A percentile compares a stretch with the other conserved stretches of the same genome.
phyloP scores from a whole-genome alignment of 2,888 invertebrate species.

The Amphipyra berbera region DNA sequence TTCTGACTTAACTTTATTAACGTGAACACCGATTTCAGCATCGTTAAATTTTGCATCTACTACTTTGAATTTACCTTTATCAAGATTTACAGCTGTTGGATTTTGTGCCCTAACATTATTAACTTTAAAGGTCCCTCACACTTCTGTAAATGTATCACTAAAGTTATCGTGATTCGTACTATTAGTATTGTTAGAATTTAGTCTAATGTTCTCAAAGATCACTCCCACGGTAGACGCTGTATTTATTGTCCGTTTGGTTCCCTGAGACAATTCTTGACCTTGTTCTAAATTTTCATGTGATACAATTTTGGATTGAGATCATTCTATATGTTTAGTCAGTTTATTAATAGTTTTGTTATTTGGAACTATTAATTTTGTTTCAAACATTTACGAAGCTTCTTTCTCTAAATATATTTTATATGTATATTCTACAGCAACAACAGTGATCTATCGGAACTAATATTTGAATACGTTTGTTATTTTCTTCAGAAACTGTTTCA shows the following conservation, averaged over 20 bases:
- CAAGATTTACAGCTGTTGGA: constrained; percentile 34
- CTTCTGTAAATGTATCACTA: constrained; percentile 51
- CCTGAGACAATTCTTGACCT: constrained; percentile 86
- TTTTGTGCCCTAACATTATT: constrained; percentile 44
- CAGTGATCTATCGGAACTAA: background rate
- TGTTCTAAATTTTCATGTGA: constrained; percentile 80
- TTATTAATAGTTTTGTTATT: constrained; percentile 24
- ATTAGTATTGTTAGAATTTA: constrained; percentile 68
- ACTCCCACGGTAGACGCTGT: constrained; percentile 82
- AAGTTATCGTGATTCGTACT: constrained; percentile 64
- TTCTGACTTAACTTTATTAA: constrained; percentile 65
- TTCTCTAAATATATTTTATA: background rate
- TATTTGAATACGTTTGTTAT: background rate
- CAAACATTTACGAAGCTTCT: background rate
- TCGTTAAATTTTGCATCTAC: constrained; percentile 64
- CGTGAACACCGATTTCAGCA: constrained; percentile 65
- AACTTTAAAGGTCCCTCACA: constrained; percentile 23
- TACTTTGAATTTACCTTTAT: constrained; percentile 46
- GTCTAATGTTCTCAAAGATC: constrained; percentile 77
- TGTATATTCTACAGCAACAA: background rate
- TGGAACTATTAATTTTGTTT: constrained; percentile 12
- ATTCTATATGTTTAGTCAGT: constrained; percentile 27
- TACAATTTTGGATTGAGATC: constrained; percentile 54
- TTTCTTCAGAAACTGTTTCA: background rate
- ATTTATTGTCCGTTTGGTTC: constrained; percentile 79